phyloP scores from a whole-genome alignment of 2,113 vertebrate genomes.

The Myotis davidii region DNA sequence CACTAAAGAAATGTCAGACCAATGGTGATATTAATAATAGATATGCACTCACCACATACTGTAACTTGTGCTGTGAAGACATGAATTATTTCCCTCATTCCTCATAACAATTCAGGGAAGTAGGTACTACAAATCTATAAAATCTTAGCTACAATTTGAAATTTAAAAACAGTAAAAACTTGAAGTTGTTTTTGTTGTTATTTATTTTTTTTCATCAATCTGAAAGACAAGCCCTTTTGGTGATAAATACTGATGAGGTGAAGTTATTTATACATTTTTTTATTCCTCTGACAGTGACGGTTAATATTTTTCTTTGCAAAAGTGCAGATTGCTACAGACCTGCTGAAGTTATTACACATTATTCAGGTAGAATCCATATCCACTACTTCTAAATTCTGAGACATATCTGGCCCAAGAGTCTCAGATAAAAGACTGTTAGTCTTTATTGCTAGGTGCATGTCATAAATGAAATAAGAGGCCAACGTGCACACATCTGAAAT shows the following conservation, averaged over 20 bases:
- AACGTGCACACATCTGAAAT: neutral
- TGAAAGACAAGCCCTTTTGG: neutral
- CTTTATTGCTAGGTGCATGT: neutral
- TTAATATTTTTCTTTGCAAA: neutral
- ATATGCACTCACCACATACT: neutral
- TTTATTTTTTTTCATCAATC: neutral
- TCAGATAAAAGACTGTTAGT: neutral
- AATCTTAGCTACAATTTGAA: neutral
- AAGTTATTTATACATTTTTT: neutral
- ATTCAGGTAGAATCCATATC: neutral
- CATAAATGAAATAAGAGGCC: neutral
- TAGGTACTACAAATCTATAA: neutral
- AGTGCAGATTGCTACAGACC: neutral
- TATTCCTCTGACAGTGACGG: neutral
- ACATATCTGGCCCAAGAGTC: neutral
- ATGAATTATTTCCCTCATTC: neutral
- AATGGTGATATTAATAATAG: slow-evolving; percentile 34
- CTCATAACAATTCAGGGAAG: neutral
- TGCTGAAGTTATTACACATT: neutral
- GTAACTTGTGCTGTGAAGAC: neutral
- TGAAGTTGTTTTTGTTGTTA: neutral
- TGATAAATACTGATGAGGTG: neutral
- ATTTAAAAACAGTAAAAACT: neutral
- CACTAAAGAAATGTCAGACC: neutral
- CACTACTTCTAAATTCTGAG: neutral